A percentile compares a stretch with the other conserved stretches of the same genome.
Evolutionary conservation across 64 coral and sea anemone genomes (phyloP).

Genomic region (Exaiptasia diaphana): DNA sequence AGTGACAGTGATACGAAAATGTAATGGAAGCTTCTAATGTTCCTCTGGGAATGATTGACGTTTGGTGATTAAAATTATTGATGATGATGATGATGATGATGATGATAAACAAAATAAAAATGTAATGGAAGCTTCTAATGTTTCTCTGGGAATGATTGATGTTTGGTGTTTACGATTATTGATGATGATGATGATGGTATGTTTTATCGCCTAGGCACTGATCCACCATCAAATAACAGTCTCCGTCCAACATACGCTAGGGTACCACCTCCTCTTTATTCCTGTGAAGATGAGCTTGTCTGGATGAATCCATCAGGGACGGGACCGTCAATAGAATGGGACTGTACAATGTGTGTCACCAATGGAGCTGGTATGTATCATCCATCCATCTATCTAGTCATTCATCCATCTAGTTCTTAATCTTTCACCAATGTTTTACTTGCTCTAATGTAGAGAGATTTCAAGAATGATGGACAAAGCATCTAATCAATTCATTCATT

Average conservation of each 20-base stretch:
- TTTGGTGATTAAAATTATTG: too few relatives aligned
- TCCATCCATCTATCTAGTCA: too few relatives aligned
- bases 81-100: too few relatives aligned
- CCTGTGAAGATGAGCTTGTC: conserved; percentile 96
- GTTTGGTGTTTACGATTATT: too few relatives aligned
- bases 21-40: not conserved
- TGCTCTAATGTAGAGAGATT: not conserved
- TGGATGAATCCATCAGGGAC: conserved; percentile 96
- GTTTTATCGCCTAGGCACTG: conserved; percentile 35
- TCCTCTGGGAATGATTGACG: too few relatives aligned
- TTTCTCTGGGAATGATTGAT: too few relatives aligned
- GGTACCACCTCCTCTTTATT: conserved; percentile 84
- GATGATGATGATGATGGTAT: too few relatives aligned
- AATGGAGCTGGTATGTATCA: conserved; percentile 73
- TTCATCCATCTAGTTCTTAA: too few relatives aligned
- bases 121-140: too few relatives aligned
- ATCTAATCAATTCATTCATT: too few relatives aligned
- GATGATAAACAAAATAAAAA: too few relatives aligned
- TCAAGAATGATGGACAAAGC: not conserved
- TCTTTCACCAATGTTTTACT: not conserved
- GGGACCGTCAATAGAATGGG: conserved; percentile 78
- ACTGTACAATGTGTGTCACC: conserved; percentile 91
- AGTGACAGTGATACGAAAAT: not conserved
- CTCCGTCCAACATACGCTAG: conserved; percentile 77
- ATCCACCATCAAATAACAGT: conserved; percentile 67